Percentiles rank a stretch among this genome's conserved stretches.
Evolutionary conservation across 2,888 invertebrate genomes (phyloP).

Genomic region (Iphiclides podalirius): DNA sequence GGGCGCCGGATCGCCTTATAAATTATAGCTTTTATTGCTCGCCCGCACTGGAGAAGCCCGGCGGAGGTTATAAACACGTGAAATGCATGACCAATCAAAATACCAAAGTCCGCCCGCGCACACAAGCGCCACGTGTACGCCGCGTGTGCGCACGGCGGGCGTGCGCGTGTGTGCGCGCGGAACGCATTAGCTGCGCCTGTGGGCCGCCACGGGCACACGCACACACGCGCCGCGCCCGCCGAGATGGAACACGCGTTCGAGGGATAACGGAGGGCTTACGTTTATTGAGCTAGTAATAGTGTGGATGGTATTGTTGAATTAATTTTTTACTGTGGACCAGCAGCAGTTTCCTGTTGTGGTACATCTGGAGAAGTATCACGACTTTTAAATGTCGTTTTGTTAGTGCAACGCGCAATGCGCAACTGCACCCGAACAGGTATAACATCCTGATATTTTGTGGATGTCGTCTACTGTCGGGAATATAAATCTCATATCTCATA

Average conservation of each 20-base stretch:
- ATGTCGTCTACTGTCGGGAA: no score
- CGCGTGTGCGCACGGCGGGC: conserved; percentile 27
- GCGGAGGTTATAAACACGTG: conserved; percentile 71
- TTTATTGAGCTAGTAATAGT: conserved; percentile 50
- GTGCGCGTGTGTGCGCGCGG: conserved; percentile 40
- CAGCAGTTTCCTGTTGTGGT: no score
- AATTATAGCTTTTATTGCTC: conserved; percentile 70
- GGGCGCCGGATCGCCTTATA: conserved; percentile 50
- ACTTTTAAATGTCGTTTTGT: no score
- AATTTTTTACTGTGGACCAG: no score
- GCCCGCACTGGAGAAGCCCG: conserved; percentile 59
- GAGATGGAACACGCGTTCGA: conserved; percentile 76
- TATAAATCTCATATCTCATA: no score
- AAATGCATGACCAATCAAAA: conserved; percentile 81
- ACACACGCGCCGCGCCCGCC: conserved; percentile 53
- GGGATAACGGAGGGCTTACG: conserved; percentile 72
- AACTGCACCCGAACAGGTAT: no score
- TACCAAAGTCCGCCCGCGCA: conserved; percentile 72
- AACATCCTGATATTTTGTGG: no score
- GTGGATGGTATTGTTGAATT: conserved; percentile 43
- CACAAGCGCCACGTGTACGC: conserved; percentile 8
- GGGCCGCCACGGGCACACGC: conserved; percentile 40
- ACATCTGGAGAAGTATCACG: no score
- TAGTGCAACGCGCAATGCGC: no score
- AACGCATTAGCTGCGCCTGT: conserved; percentile 49